These are phyloP conservation scores for Drosophila diplacantha DNA, from an alignment of 2,888 invertebrate species.

Conservation along the genomic window DNA sequence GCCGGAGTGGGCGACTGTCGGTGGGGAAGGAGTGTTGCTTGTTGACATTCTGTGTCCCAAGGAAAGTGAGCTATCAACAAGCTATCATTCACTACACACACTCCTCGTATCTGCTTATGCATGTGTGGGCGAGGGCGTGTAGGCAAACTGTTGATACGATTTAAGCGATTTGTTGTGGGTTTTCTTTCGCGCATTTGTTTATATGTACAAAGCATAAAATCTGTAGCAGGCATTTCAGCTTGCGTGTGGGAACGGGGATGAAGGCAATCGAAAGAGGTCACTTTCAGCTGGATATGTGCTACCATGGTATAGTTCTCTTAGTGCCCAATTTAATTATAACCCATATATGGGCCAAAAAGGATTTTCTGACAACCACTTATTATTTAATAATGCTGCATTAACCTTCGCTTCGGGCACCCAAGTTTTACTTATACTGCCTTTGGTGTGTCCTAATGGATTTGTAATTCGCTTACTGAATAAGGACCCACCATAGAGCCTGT, in stretches of 20 bases:
- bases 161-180: slow-evolving; percentile 73
- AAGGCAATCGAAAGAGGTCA: slow-evolving; percentile 49
- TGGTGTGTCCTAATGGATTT: slow-evolving; percentile 53
- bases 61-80: slow-evolving; percentile 71
- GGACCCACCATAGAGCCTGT: slow-evolving; percentile 20
- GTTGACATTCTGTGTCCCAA: slow-evolving; percentile 60
- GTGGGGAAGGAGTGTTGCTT: slow-evolving; percentile 36
- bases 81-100: slow-evolving; percentile 71
- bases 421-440: slow-evolving; percentile 16
- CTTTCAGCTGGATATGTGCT: slow-evolving; percentile 11
- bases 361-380: slow-evolving; percentile 52
- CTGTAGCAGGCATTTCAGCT: slow-evolving; percentile 52
- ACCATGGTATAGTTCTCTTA: slow-evolving; percentile 30
- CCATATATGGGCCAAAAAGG: slow-evolving; percentile 59
- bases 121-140: slow-evolving; percentile 33
- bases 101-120: slow-evolving; percentile 34
- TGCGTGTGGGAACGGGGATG: slow-evolving; percentile 6
- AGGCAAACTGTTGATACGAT: slow-evolving; percentile 73
- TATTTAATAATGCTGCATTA: slow-evolving; percentile 58
- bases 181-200: slow-evolving; percentile 50
- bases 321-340: slow-evolving; percentile 62
- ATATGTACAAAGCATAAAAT: slow-evolving; percentile 49
- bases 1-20: slow-evolving; percentile 11
- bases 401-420: slow-evolving; percentile 36
- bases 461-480: slow-evolving; percentile 59